Evolutionary conservation across 2,797 vertebrate genomes (phyloP).

Genomic region (Synaphobranchus kaupii): DNA sequence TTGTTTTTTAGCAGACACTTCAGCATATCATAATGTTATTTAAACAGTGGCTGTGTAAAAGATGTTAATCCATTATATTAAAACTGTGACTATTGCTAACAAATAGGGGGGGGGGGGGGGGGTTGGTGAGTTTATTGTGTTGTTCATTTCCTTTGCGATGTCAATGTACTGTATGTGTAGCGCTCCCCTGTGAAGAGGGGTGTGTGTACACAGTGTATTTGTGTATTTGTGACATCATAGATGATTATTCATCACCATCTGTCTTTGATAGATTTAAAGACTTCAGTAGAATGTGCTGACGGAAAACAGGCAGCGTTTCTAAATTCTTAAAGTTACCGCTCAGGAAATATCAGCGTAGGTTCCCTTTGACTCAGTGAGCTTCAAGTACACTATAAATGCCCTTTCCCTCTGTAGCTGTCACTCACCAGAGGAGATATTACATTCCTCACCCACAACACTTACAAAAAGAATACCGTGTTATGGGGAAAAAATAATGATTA

Average conservation of each 20-base stretch:
- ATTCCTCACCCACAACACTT: not conserved
- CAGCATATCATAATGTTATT: not conserved
- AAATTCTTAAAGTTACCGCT: conserved; percentile 46
- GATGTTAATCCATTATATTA: not conserved
- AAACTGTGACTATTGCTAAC: not conserved
- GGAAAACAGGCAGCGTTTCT: conserved; percentile 37
- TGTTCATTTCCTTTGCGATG: not conserved
- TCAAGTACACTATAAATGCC: not conserved
- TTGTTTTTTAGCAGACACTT: too few relatives aligned
- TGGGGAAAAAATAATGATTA: not conserved
- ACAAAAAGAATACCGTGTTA: not conserved
- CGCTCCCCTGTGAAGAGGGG: not conserved
- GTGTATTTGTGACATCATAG: conserved; percentile 13
- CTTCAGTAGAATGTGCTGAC: conserved; percentile 33
- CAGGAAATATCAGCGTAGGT: conserved; percentile 52
- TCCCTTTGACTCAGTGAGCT: not conserved
- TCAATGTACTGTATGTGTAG: not conserved
- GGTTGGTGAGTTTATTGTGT: not conserved
- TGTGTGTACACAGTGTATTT: not conserved
- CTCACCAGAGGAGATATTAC: not conserved
- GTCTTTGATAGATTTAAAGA: conserved; percentile 48
- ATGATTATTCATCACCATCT: conserved; percentile 50
- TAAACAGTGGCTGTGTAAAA: not conserved
- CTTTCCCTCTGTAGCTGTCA: not conserved
- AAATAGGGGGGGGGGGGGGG: not conserved